Evolutionary conservation across 2,888 invertebrate species (phyloP), one percentile per base, ranked within the genome.

Genomic region (Nymphalis urticae): DNA sequence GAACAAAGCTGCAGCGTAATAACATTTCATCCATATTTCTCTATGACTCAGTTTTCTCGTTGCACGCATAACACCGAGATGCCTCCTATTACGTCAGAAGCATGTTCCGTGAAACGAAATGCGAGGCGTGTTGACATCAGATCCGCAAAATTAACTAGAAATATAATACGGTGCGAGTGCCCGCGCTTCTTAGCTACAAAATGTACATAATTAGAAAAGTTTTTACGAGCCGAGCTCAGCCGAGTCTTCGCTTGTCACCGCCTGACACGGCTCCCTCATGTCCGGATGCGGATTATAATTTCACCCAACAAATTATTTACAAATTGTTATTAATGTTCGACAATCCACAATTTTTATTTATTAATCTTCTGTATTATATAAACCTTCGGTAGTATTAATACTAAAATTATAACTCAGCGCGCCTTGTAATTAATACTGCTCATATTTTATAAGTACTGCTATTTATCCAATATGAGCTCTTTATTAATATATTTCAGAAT

Each of bases 171-270:
- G 79, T 80, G 77, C 76, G 82, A 84, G 83, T 84, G 81, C 76
- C 77, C 72, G 74, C 80, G 82, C 80, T 84, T 88, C 88, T 90
- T 89, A 85, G 86, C 88, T 86, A 86, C 90, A 87, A 89, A 92
- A 90, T 90, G 87, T 88, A 88, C 87, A 89, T 92, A 92, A 92
- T 92, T 92, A 92, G 88, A 87, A 92, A 92, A 92, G 91, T 92
- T 92, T 92, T 91, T 91, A 91, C 85, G 90, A 89, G 87, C 85
- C 79, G 76, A 80, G 82, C 82, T 81, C 76, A 85, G 84, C 79
- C 84, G 85, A 88, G 86, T 85, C 86, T 86, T 79, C 85, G 88
- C 84, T 82, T 90, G 90, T 89, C 91, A 87, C 84, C 74, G 82
- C 79, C 83, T 83, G 85, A 82, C 84, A 85, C 87, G 80, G 81